phyloP scores from a whole-genome alignment of 2,888 invertebrate species.

The Xanthia icteritia region DNA sequence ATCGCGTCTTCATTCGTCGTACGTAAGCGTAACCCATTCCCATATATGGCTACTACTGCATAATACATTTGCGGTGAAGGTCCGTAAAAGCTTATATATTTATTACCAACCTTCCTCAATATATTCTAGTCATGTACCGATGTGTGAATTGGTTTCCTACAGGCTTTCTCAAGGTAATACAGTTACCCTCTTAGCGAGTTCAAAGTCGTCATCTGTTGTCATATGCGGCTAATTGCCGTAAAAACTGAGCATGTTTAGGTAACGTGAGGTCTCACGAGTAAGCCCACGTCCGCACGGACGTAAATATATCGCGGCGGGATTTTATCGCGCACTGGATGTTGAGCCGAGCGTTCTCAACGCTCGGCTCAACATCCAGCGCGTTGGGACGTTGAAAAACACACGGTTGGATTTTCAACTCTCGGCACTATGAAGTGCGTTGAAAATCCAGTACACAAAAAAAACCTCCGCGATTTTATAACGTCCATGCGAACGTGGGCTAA shows the following conservation, averaged over 20 bases:
- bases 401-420: too few relatives aligned
- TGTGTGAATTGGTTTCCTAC: slow-evolving; percentile 72
- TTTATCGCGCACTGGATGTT: too few relatives aligned
- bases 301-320: too few relatives aligned
- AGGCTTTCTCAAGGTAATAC: slow-evolving; percentile 77
- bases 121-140: slow-evolving; percentile 73
- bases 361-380: too few relatives aligned
- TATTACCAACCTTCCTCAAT: slow-evolving; percentile 69
- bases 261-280: slow-evolving; percentile 32
- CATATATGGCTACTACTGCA: slow-evolving; percentile 65
- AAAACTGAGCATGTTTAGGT: slow-evolving; percentile 51
- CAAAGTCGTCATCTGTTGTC: slow-evolving; percentile 62
- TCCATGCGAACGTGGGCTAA: too few relatives aligned
- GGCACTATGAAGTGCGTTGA: too few relatives aligned
- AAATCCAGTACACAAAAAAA: too few relatives aligned
- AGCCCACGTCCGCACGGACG: too few relatives aligned
- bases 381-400: too few relatives aligned
- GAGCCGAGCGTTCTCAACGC: too few relatives aligned
- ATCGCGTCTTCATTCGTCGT: slow-evolving; percentile 60
- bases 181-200: slow-evolving; percentile 76
- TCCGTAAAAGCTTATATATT: slow-evolving; percentile 70
- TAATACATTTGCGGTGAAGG: slow-evolving; percentile 71
- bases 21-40: slow-evolving; percentile 59
- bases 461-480: too few relatives aligned
- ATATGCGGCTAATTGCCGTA: slow-evolving; percentile 53